These are phyloP conservation scores for Caenorhabditis sinica DNA, from an alignment of 2,888 invertebrate species.

Conservation along the genomic window DNA sequence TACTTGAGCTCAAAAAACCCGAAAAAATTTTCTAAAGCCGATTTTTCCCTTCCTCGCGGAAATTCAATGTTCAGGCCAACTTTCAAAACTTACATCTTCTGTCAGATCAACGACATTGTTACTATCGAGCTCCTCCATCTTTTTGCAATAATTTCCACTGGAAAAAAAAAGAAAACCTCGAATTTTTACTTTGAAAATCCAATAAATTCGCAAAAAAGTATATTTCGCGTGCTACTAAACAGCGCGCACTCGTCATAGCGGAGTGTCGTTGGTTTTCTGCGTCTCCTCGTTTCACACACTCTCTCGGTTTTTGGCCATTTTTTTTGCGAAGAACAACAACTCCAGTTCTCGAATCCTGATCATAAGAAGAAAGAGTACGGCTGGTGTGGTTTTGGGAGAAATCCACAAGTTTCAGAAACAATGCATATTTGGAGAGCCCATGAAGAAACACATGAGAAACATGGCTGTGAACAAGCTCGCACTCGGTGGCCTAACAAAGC, in stretches of 20 bases:
- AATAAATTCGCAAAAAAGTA: not conserved
- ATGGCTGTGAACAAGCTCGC: not conserved
- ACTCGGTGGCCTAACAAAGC: not conserved
- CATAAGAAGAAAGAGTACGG: not conserved
- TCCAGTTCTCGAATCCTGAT: not conserved
- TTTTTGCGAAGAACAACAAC: slow-evolving; percentile 11
- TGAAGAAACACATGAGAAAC: not conserved
- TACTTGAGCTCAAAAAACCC: too few species aligned
- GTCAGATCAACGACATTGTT: slow-evolving; percentile 26
- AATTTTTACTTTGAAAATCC: not conserved
- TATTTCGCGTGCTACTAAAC: slow-evolving; percentile 23
- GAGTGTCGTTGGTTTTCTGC: slow-evolving; percentile 47
- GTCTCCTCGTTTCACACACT: slow-evolving; percentile 11
- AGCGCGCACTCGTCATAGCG: not conserved
- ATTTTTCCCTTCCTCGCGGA: not conserved
- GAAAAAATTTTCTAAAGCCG: not conserved
- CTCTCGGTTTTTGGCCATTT: not conserved
- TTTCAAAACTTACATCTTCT: slow-evolving; percentile 34
- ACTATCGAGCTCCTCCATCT: slow-evolving; percentile 36
- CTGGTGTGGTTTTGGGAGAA: not conserved
- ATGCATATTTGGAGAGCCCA: not conserved
- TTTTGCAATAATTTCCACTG: not conserved
- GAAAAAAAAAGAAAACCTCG: too few species aligned
- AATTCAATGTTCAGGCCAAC: too few species aligned
- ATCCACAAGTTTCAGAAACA: not conserved